phyloP scores from a whole-genome alignment of 2,888 invertebrate genomes.

The Caenorhabditis parvicauda region DNA sequence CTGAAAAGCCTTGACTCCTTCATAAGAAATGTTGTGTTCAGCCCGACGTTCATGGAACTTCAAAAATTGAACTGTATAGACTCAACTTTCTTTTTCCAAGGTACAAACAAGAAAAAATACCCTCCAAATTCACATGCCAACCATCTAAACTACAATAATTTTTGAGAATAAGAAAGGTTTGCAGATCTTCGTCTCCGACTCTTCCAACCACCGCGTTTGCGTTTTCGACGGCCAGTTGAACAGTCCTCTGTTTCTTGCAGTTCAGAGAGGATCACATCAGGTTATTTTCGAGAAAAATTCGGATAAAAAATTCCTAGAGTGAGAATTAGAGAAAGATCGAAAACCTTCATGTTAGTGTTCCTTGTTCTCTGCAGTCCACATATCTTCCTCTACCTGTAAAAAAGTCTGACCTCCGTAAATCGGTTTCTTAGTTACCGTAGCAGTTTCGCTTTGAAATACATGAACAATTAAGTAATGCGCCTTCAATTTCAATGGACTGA shows the following conservation, averaged over 20 bases:
- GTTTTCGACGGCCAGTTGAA: slow-evolving; percentile 90
- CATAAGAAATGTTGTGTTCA: slow-evolving; percentile 66
- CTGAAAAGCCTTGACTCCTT: slow-evolving; percentile 64
- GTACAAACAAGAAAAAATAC: too few species aligned
- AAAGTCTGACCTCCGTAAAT: slow-evolving; percentile 79
- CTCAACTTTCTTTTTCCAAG: too few species aligned
- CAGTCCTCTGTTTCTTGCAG: slow-evolving; percentile 96
- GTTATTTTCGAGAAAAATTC: slow-evolving; percentile 66
- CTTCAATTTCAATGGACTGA: too few species aligned
- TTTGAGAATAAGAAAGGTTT: slow-evolving; percentile 93
- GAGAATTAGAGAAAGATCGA: neutral
- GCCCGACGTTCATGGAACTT: slow-evolving; percentile 71
- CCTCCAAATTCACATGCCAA: too few species aligned
- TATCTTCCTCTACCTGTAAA: slow-evolving; percentile 95
- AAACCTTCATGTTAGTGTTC: slow-evolving; percentile 69
- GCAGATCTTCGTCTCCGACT: slow-evolving; percentile 97
- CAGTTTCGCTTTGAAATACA: too few species aligned
- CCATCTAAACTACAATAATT: too few species aligned
- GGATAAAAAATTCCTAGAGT: too few species aligned
- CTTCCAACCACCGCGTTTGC: slow-evolving; percentile 93
- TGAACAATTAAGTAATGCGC: too few species aligned
- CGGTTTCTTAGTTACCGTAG: too few species aligned
- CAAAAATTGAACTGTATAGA: slow-evolving; percentile 20
- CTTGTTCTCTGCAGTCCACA: too few species aligned
- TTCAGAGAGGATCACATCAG: slow-evolving; percentile 83